Evolutionary conservation across 1,140 invertebrate genomes (phyloP).

Genomic region (Eriocheir sinensis): DNA sequence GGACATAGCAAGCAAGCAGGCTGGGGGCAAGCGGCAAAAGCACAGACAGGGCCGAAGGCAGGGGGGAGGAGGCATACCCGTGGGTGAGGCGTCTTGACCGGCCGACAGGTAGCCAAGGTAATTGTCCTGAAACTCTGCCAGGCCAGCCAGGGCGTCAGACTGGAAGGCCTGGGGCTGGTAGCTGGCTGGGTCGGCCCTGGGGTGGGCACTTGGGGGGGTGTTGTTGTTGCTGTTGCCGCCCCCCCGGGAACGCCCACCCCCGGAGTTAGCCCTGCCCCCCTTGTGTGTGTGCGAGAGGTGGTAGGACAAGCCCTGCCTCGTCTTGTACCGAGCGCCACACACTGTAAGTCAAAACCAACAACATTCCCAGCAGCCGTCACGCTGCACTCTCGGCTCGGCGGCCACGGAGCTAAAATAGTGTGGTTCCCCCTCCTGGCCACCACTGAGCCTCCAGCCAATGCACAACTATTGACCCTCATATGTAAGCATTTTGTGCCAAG

Average conservation of each 20-base stretch:
- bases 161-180: conserved; percentile 79
- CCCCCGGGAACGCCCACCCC: conserved; percentile 80
- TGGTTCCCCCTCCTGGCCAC: neutral
- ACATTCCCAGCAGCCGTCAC: conserved; percentile 56
- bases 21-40: conserved; percentile 45
- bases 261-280: conserved; percentile 82
- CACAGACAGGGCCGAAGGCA: conserved; percentile 51
- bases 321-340: conserved; percentile 98
- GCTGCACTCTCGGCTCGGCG: neutral
- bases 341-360: conserved; percentile 85
- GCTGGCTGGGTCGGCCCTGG: conserved; percentile 73
- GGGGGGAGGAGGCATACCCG: conserved; percentile 66
- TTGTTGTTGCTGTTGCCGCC: conserved; percentile 73
- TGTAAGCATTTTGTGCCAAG: no score
- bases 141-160: conserved; percentile 73
- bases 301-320: conserved; percentile 96
- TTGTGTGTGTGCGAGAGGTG: conserved; percentile 98
- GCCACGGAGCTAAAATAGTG: neutral
- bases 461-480: no score
- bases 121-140: conserved; percentile 78
- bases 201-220: conserved; percentile 41
- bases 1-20: conserved; percentile 54
- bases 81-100: conserved; percentile 70
- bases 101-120: conserved; percentile 75
- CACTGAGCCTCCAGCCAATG: neutral